phyloP scores from a whole-genome alignment of 1,140 invertebrate species.

The Batillaria attramentaria region DNA sequence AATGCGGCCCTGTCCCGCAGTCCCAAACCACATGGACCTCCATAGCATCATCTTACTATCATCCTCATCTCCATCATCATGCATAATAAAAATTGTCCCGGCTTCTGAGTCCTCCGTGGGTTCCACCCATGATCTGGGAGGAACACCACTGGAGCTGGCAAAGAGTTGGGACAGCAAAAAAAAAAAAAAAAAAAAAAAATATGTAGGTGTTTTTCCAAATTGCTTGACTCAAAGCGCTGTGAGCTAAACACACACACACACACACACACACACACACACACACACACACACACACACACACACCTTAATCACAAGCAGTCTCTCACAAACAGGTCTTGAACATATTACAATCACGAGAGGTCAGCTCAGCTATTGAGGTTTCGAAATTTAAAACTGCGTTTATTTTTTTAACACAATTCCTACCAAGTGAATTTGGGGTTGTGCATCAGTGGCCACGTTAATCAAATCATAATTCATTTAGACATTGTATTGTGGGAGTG shows the following conservation, averaged over 20 bases:
- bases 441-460: not conserved
- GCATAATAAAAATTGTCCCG: no score
- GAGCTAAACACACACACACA: not conserved
- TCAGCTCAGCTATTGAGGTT: not conserved
- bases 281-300: slow-evolving; percentile 13
- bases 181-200: no score
- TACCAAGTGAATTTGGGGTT: not conserved
- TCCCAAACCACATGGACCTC: no score
- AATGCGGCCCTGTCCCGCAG: no score
- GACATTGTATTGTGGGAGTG: not conserved
- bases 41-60: no score
- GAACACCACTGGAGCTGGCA: no score
- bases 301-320: not conserved
- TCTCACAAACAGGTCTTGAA: not conserved
- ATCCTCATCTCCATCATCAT: no score
- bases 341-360: not conserved
- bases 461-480: not conserved
- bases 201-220: no score
- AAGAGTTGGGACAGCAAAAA: no score
- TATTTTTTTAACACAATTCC: not conserved
- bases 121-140: no score
- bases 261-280: slow-evolving; percentile 3
- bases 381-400: not conserved
- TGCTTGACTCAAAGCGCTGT: no score
- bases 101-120: no score